Evolutionary conservation across 2,113 vertebrate species (phyloP), one percentile per base, ranked within the genome.

Genomic region (Serilophus lunatus): DNA sequence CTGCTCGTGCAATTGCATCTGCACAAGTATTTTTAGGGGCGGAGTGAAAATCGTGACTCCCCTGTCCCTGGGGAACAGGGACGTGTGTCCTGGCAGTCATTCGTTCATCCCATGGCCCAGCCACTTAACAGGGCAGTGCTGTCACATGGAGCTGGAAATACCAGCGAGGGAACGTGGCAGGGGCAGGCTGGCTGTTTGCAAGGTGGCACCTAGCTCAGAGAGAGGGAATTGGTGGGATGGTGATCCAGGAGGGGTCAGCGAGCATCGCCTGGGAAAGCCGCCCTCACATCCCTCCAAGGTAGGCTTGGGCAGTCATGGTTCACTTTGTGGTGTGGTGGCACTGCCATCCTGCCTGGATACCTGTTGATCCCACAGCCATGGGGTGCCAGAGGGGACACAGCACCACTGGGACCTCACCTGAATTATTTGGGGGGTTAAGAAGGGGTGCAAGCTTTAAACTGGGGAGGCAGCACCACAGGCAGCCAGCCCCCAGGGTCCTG

Each of bases 241-340:
- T 29, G 56, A 13, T 8, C 31, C 3, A 1, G 17, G 31, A 18
- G 12, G 31, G 4, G 56, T 3, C 8, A 64, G 57, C 1, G 16
- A 83, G 54, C 68, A 7, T 18, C 25, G 0, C 28, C 51, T 1
- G 0, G 38, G 19, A 63, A 29, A 93, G 60, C 25, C 2, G 0
- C 31, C 22, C 25, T 70, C 40, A 5, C 22, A 0, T n/a, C 24
- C 14, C 36, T 42, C 45, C 50, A 2, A 93, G 94, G 88, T 88
- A 91, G 50, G 89, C 10, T 65, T 45, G 66, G 82, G 33, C 60
- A 51, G 23, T 0, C 2, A 33, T 4, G 68, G 57, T 15, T 54
- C 7, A 12, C 49, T 35, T 47, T 6, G 2, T 0, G 6, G 40
- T 1, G 0, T 6, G 54, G 54, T 44, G 68, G 72, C 33, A 54